Conservation (phyloP, 2,888 invertebrate species). For the Phortica okadai region DNA sequence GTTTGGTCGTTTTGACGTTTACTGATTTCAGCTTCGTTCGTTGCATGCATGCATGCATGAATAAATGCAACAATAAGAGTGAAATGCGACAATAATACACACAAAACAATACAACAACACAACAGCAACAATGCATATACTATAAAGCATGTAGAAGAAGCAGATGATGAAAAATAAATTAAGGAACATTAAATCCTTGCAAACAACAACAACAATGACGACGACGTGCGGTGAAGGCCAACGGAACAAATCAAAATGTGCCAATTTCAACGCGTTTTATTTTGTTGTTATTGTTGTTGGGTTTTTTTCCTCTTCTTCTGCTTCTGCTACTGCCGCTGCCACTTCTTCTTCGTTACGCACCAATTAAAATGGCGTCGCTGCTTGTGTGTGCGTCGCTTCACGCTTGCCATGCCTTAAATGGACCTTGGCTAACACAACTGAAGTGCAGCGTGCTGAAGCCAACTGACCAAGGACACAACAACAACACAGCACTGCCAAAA, state of each 20-base stretch:
- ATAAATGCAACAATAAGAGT: no score
- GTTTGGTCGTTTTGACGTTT: no score
- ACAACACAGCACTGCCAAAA: not conserved
- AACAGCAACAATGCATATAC: not conserved
- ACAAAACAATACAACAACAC: conserved; percentile 6
- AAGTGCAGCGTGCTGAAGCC: conserved; percentile 6
- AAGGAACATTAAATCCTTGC: not conserved
- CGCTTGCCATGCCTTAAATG: conserved; percentile 29
- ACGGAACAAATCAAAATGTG: not conserved
- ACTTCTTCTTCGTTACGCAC: not conserved
- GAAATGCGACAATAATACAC: no score
- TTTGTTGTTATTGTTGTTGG: not conserved
- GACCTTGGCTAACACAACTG: conserved; percentile 34
- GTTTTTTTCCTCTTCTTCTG: not conserved
- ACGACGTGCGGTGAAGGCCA: not conserved
- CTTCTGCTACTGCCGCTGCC: not conserved
- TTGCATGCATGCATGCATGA: no score
- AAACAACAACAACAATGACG: conserved; percentile 11
- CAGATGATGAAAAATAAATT: no score
- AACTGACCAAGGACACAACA: not conserved
- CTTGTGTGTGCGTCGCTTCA: not conserved
- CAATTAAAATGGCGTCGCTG: conserved; percentile 1
- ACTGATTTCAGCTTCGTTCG: not conserved
- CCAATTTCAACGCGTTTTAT: not conserved
- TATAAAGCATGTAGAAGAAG: no score